Base-by-base conservation (phyloP, 2,113 vertebrate genomes). In the Probosciger aterrimus region DNA sequence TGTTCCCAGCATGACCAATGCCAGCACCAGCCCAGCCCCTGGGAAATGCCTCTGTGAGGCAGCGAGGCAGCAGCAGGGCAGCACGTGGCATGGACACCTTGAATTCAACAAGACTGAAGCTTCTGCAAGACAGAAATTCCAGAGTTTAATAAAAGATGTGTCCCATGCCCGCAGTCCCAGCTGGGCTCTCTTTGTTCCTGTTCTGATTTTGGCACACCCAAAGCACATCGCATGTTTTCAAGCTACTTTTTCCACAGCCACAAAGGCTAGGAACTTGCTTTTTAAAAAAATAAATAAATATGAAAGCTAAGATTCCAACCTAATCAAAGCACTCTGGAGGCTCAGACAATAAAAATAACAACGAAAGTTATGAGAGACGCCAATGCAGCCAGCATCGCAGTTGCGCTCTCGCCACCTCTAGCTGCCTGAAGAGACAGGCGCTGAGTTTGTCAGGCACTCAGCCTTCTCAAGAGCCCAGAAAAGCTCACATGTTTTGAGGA, bases 291-390 rank as follows among this genome's bases (percentile, higher is more conserved):
- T 14, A 71, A 77, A 39, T 6, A 31, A 30, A 17, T 27, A 46
- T 0, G 2, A 92, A 91, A 93, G 27, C 65, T 79, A 93, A 43
- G 69, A 92, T 82, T 94, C 86, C 86, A 90, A 52, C 18, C 70
- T 93, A 93, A 96, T 87, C 57, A 92, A 93, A 96, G 80, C 57
- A 84, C 74, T 92, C 83, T 94, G 88, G 62, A 63, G 86, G 62
- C 27, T 84, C 53, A 86, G 62, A 93, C 64, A 88, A 88, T 68
- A 94, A 96, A 85, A 94, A 96, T 62, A 94, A 73, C 52, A 52
- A 1, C 4, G 47, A 47, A 88, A 80, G 39, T 74, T 93, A 77
- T 62, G 93, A 88, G 52, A 86, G n/a, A 31, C 0, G 6, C 37
- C 39, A 88, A 46, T 9, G 49, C 35, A 94, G 86, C 62, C 77